Base-by-base conservation (phyloP, 2,888 invertebrate species). In the Drosophila mimica region DNA sequence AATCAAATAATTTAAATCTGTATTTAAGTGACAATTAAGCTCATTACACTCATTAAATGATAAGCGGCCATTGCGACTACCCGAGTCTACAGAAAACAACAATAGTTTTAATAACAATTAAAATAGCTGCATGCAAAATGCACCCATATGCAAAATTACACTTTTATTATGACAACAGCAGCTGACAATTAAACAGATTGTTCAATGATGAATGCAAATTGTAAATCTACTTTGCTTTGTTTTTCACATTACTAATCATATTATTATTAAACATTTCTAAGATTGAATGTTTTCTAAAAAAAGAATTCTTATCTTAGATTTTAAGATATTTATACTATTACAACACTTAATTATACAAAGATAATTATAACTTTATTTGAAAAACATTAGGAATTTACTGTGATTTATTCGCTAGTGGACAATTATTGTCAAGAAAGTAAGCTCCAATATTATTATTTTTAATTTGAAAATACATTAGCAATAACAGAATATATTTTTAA, bases 1-100 rank as follows among this genome's bases (percentile, higher is more conserved):
- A 89, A 88, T 87, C 71, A 87, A 88, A 88, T 80, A 77, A 87
- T 89, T 85, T 70, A 80, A 86, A 89, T 85, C 82, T 80, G 75
- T 70, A 73, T 75, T 87, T 87, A 89, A 87, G 78, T 88, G 87
- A 83, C 89, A 85, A 81, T 87, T 74, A 87, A 88, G 77, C 76
- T 81, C 80, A 82, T 81, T 81, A 88, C 69, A 77, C 69, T 67
- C 20, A 2, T 46, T 25, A 8, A 68, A 69, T 70, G 79, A 82
- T 85, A 82, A 76, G 82, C 82, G 57, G 60, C 71, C 72, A 80
- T 80, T 76, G 82, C 28, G 79, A 70, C 70, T 51, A 64, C 43
- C 15, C 58, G 51, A 49, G 64, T 34, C 31, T 31, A 49, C 34
- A 20, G 46, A 48, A 54, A 71, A 53, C 65, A 71, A 66, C 71